phyloP scores from a whole-genome alignment of 2,113 vertebrate species.

The Alces alces region DNA sequence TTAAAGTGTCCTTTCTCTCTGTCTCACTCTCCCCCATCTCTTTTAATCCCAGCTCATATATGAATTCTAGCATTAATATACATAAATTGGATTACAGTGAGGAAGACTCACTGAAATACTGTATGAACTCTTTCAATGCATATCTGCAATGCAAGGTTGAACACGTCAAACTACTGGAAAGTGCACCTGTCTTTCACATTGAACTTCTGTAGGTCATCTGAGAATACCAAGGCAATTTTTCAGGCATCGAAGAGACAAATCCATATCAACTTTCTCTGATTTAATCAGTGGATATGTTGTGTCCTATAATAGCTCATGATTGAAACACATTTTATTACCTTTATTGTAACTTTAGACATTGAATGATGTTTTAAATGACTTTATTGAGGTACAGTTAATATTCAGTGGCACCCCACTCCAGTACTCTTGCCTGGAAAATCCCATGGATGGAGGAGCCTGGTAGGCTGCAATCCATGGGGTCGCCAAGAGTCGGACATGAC shows the following conservation, averaged over 20 bases:
- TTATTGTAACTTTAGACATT: slow-evolving; percentile 59
- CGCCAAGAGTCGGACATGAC: too few species aligned
- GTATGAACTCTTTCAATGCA: background rate
- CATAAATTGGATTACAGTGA: background rate
- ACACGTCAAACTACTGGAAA: slow-evolving; percentile 53
- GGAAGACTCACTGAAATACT: slow-evolving; percentile 37
- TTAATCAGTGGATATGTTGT: slow-evolving; percentile 53
- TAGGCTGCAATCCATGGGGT: too few species aligned
- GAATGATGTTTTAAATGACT: background rate
- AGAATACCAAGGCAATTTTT: slow-evolving; percentile 65
- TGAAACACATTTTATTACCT: slow-evolving; percentile 44
- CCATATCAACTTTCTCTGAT: background rate
- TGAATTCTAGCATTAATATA: background rate
- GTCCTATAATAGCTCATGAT: slow-evolving; percentile 2
- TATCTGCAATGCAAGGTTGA: slow-evolving; percentile 32
- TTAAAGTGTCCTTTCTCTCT: background rate
- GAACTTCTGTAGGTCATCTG: slow-evolving; percentile 69
- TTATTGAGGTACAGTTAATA: background rate
- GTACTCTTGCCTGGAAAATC: too few species aligned
- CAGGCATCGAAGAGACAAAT: slow-evolving; percentile 44
- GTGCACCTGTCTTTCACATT: slow-evolving; percentile 63
- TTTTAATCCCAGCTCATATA: background rate
- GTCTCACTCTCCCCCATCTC: background rate
- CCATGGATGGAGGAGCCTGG: too few species aligned
- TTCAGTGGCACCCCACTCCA: background rate